Conservation (phyloP, 1,140 invertebrate genomes). For the Holotrichia oblita region DNA sequence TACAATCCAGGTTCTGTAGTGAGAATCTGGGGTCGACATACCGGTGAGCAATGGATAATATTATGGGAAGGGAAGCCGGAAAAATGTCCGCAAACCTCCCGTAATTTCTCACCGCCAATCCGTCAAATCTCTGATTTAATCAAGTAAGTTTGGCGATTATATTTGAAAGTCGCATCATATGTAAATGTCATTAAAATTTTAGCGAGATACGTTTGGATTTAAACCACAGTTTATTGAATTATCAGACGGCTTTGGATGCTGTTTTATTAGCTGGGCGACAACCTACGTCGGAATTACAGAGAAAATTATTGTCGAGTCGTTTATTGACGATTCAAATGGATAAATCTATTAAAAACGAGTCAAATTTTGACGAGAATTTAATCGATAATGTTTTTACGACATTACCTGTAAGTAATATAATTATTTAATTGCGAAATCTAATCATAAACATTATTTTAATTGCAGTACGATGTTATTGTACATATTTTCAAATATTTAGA, state of each 20-base stretch:
- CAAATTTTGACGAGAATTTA: not conserved
- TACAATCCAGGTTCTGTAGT: constrained; percentile 90
- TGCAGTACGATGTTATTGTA: constrained; percentile 68
- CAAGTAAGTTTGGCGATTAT: constrained; percentile 65
- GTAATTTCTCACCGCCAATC: constrained; percentile 81
- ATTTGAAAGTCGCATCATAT: not conserved
- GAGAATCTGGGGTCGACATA: constrained; percentile 77
- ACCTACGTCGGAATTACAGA: constrained; percentile 48
- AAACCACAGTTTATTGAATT: constrained; percentile 80
- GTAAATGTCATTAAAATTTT: constrained; percentile 48
- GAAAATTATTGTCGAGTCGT: constrained; percentile 45
- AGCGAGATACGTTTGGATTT: constrained; percentile 85
- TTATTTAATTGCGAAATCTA: not conserved
- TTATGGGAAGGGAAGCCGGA: constrained; percentile 81
- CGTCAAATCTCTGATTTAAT: constrained; percentile 69
- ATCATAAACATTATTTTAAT: constrained; percentile 45
- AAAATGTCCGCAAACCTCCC: constrained; percentile 68
- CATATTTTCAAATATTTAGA: constrained; percentile 82
- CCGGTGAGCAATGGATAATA: constrained; percentile 70
- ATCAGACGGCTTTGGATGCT: constrained; percentile 91
- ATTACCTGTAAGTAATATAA: constrained; percentile 58
- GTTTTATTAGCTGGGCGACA: constrained; percentile 74
- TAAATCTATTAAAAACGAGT: not conserved
- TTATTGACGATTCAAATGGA: constrained; percentile 43
- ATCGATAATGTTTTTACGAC: constrained; percentile 55